phyloP scores from a whole-genome alignment of 2,888 invertebrate species.

The Lasius platythorax region DNA sequence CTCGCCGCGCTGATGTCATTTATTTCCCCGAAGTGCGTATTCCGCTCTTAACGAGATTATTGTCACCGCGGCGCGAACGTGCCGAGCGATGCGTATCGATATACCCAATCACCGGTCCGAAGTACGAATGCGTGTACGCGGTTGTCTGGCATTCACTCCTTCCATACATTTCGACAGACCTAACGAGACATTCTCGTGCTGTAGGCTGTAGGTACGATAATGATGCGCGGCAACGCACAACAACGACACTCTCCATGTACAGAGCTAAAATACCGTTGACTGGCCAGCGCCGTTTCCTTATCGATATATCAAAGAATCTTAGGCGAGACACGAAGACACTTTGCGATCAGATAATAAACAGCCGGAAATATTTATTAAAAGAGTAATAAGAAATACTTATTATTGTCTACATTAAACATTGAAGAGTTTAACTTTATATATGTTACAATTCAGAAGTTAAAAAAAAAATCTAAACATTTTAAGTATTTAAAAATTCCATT shows the following conservation, averaged over 20 bases:
- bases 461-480: background rate
- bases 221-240: slow-evolving; percentile 53
- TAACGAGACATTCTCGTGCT: slow-evolving; percentile 68
- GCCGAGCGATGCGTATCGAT: slow-evolving; percentile 72
- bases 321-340: slow-evolving; percentile 16
- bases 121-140: slow-evolving; percentile 57
- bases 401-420: background rate
- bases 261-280: slow-evolving; percentile 61
- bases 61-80: slow-evolving; percentile 66
- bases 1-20: slow-evolving; percentile 63
- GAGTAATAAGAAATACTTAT: background rate
- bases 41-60: slow-evolving; percentile 78
- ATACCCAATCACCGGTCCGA: slow-evolving; percentile 65
- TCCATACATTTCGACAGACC: slow-evolving; percentile 59
- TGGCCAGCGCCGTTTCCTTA: slow-evolving; percentile 52
- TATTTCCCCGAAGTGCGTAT: slow-evolving; percentile 72
- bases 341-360: slow-evolving; percentile 13
- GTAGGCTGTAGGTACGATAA: slow-evolving; percentile 56
- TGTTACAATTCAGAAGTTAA: background rate
- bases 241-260: slow-evolving; percentile 31
- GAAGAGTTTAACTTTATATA: background rate
- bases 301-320: slow-evolving; percentile 47
- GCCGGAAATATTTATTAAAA: slow-evolving; percentile 5
- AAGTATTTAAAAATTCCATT: background rate
- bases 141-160: slow-evolving; percentile 51